Base-by-base conservation (phyloP, 1,140 invertebrate genomes). In the Probaryconus sp. region DNA sequence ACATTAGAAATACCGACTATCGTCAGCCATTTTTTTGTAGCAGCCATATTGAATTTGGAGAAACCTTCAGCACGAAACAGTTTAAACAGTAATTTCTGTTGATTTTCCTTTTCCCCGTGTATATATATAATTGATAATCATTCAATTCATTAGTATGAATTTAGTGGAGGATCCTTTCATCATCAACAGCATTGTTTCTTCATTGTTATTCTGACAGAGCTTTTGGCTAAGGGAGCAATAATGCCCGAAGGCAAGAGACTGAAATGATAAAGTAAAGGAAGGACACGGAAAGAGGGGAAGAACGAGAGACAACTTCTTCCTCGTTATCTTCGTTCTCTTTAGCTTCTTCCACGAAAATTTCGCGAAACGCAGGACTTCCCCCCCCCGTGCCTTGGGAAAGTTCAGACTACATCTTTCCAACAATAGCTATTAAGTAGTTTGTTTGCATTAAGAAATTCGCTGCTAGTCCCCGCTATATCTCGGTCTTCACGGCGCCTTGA, bases 401-500 rank as follows among this genome's bases (percentile, higher is more conserved):
- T 74, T 74, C 64, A 50, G 43, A 74, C 63, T 68, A 74, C 64
- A 74, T 68, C 64, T 58, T 68, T 58, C 63, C 60, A 82, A 82
- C 80, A 79, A 81, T 79, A 79, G 76, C 71, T 81, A 81, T 81
- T 79, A 82, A 81, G 79, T 81, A 83, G 76, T 82, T 82, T 82
- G 80, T 83, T 82, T 81, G 76, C 76, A 77, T 76, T 78, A 77
- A 83, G 81, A 76, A 81, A 79, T 81, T 82, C 61, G 43, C 74
- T 69, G 40, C 61, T 61, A 75, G 77, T 64, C 64, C 40, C 11
- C 20, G 64, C 64, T 60, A 60, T 68, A 63, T 60, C 58, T 64
- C 51, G 55, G 48, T 74, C 63, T 68, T 51, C 53, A 38, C 60
- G 56, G 63, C 63, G 71, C 58, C 64, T 64, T 45, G 72, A 75